Percentiles rank a stretch among this genome's conserved stretches.
phyloP scores from a whole-genome alignment of 2,888 invertebrate species.

The Diplolepis rosae region DNA sequence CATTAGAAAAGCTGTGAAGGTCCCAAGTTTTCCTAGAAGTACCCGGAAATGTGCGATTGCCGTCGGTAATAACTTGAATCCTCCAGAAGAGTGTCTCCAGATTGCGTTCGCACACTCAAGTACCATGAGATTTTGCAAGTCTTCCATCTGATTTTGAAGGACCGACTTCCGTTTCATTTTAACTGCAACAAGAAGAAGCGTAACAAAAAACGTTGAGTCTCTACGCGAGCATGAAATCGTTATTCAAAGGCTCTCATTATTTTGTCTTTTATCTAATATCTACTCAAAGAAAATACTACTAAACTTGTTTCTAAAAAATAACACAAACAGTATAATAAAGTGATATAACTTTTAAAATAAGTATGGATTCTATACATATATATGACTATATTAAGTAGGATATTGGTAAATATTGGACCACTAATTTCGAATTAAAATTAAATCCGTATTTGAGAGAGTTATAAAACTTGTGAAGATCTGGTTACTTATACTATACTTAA shows the following conservation, averaged over 20 bases:
- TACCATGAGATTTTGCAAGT: constrained; percentile 59
- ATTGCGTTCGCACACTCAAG: constrained; percentile 45
- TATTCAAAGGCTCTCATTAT: constrained; percentile 22
- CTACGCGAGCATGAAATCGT: constrained; percentile 16
- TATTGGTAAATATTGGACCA: constrained; percentile 1
- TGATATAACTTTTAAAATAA: neutral
- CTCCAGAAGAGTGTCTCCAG: constrained; percentile 40
- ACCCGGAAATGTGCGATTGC: constrained; percentile 62
- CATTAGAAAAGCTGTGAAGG: constrained; percentile 19
- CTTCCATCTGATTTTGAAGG: constrained; percentile 40
- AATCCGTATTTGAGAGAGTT: neutral
- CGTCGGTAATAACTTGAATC: constrained; percentile 48
- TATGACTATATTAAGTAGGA: neutral
- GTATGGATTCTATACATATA: neutral
- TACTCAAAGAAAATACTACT: neutral
- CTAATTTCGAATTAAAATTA: neutral
- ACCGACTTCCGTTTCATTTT: constrained; percentile 44
- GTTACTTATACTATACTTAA: neutral
- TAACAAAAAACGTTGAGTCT: neutral
- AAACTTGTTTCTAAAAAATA: neutral
- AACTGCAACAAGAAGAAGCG: constrained; percentile 15
- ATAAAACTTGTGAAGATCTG: neutral
- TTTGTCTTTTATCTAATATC: neutral
- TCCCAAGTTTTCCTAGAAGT: constrained; percentile 44
- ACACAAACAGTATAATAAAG: neutral